phyloP scores from a whole-genome alignment of 2,888 invertebrate species.

The Cheiracanthium punctorium region DNA sequence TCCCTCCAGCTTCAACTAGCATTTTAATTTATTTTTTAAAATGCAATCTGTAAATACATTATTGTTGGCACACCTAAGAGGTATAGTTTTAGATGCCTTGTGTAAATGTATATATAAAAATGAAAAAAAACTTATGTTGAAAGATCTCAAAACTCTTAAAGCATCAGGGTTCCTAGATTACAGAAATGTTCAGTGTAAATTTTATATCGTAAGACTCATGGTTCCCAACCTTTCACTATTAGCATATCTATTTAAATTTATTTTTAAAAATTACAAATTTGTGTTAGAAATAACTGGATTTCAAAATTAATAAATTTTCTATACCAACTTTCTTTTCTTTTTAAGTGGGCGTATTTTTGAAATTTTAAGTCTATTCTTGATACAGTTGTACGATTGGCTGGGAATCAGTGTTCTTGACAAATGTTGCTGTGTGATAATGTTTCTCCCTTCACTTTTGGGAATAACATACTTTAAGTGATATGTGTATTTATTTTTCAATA shows the following conservation, averaged over 20 bases:
- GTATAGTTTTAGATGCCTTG: conserved; percentile 15
- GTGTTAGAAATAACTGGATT: no score
- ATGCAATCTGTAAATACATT: neutral
- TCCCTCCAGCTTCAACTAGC: neutral
- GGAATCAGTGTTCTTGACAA: neutral
- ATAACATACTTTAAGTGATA: neutral
- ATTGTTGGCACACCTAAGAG: neutral
- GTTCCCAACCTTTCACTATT: no score
- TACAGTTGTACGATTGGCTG: no score
- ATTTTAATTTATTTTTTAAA: conserved; percentile 1
- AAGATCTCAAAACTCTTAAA: neutral
- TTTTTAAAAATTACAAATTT: no score
- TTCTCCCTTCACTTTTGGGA: neutral
- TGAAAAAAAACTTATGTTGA: neutral
- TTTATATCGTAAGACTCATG: no score
- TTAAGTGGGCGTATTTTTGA: no score
- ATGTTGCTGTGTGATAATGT: neutral
- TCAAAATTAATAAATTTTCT: no score
- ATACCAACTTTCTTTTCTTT: no score
- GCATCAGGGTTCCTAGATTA: neutral
- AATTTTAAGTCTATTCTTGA: no score
- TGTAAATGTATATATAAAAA: conserved; percentile 13
- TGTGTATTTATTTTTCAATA: neutral
- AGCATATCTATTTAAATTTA: no score
- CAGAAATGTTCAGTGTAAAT: neutral